Conservation (phyloP, 2,888 invertebrate genomes). For the Choristoneura rosaceana region DNA sequence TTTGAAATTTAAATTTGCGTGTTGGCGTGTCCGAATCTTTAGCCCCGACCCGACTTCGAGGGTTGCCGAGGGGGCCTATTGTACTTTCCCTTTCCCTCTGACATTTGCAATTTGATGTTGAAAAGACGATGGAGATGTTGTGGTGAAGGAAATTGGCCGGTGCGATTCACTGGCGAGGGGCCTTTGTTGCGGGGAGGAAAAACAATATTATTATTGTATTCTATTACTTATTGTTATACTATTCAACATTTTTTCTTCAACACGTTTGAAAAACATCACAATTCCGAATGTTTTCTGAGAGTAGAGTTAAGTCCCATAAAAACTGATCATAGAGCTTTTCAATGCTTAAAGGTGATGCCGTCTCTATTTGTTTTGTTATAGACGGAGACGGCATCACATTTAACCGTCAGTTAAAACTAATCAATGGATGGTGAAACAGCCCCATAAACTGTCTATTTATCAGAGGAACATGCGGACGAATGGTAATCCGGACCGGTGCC, state of each 20-base stretch:
- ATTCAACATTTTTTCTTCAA: not conserved
- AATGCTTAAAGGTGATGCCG: no score
- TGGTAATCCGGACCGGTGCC: conserved; percentile 54
- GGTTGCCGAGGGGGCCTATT: conserved; percentile 43
- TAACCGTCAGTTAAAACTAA: no score
- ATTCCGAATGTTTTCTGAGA: not conserved
- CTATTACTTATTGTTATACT: conserved; percentile 7
- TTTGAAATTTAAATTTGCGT: conserved; percentile 34
- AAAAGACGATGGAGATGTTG: conserved; percentile 51
- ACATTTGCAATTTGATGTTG: conserved; percentile 56
- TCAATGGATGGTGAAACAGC: no score
- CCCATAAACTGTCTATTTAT: no score
- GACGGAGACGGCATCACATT: no score
- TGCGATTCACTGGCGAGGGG: conserved; percentile 49
- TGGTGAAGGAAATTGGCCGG: conserved; percentile 50
- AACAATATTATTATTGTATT: conserved; percentile 37
- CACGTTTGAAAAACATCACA: not conserved
- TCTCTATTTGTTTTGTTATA: no score
- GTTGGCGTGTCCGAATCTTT: conserved; percentile 36
- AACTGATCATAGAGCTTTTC: not conserved
- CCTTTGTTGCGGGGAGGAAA: conserved; percentile 33
- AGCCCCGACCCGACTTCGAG: conserved; percentile 17
- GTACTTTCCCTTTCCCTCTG: conserved; percentile 47
- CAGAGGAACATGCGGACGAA: conserved; percentile 59
- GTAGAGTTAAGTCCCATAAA: not conserved